Evolutionary conservation across 2,888 invertebrate genomes (phyloP).

Genomic region (Synanthedon formicaeformis): DNA sequence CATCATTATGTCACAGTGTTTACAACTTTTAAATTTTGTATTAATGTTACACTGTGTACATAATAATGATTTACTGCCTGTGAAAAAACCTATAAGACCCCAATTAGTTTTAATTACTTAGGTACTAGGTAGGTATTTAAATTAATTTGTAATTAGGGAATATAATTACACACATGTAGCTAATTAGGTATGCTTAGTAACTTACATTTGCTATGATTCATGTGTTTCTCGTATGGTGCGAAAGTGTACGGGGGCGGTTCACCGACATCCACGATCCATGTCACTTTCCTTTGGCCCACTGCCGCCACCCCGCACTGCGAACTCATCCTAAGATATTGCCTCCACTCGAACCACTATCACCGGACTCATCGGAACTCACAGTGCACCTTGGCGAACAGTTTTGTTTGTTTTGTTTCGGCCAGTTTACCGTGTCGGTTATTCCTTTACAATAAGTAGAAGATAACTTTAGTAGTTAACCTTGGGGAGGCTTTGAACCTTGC

Average conservation of each 20-base stretch:
- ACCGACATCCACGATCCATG: slow-evolving; percentile 65
- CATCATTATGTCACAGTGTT: too few relatives aligned
- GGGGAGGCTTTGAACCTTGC: slow-evolving; percentile 28
- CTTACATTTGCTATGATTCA: slow-evolving; percentile 65
- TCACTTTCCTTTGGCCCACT: slow-evolving; percentile 44
- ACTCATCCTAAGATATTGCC: slow-evolving; percentile 25
- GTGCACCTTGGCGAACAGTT: slow-evolving; percentile 6
- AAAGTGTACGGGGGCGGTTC: slow-evolving; percentile 44
- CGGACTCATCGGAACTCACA: slow-evolving; percentile 5
- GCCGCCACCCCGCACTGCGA: slow-evolving; percentile 26
- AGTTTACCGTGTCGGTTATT: slow-evolving; percentile 28
- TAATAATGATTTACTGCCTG: too few relatives aligned
- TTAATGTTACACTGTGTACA: too few relatives aligned
- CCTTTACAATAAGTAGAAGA: slow-evolving; percentile 15
- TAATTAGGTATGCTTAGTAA: slow-evolving; percentile 7
- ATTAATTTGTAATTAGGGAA: not conserved
- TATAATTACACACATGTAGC: not conserved
- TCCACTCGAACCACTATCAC: slow-evolving; percentile 5
- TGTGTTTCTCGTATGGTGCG: slow-evolving; percentile 63
- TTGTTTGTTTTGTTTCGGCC: slow-evolving; percentile 14
- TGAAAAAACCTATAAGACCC: too few relatives aligned
- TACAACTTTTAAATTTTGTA: too few relatives aligned
- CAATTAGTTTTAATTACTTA: too few relatives aligned
- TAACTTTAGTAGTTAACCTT: slow-evolving; percentile 43
- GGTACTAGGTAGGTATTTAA: too few relatives aligned